phyloP scores from a whole-genome alignment of 2,888 invertebrate species.

The Pyralis farinalis region DNA sequence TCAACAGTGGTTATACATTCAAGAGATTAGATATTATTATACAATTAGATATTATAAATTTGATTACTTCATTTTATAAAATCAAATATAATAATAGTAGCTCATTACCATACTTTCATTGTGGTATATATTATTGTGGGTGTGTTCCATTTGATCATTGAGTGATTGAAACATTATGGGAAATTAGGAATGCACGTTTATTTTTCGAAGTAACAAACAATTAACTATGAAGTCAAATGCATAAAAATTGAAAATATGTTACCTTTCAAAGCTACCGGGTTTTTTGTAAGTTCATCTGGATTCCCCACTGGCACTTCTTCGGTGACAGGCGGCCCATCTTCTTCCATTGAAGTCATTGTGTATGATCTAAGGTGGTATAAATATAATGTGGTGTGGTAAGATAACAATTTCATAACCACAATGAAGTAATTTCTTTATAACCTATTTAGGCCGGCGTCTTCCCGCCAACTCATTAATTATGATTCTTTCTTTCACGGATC shows the following conservation, averaged over 20 bases:
- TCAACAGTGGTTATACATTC: too few relatives aligned
- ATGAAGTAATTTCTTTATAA: conserved; percentile 18
- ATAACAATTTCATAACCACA: neutral
- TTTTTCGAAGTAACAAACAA: too few relatives aligned
- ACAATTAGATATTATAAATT: too few relatives aligned
- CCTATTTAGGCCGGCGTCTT: conserved; percentile 32
- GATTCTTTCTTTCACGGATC: too few relatives aligned
- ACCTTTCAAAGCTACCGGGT: conserved; percentile 83
- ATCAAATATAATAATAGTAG: neutral
- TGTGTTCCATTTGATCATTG: too few relatives aligned
- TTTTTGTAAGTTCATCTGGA: conserved; percentile 83
- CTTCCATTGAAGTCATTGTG: conserved; percentile 65
- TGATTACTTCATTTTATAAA: neutral
- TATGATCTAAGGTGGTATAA: conserved; percentile 13
- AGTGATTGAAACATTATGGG: too few relatives aligned
- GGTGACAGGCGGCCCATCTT: conserved; percentile 47
- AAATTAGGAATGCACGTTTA: too few relatives aligned
- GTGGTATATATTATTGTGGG: too few relatives aligned
- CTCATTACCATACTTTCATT: too few relatives aligned
- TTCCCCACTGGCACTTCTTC: conserved; percentile 67
- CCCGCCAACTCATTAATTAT: conserved; percentile 31
- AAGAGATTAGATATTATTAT: too few relatives aligned
- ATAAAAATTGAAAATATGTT: conserved; percentile 14
- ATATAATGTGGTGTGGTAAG: conserved; percentile 8
- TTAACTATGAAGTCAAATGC: too few relatives aligned